Conservation (phyloP, 2,888 invertebrate species). For the Bellardia bayeri region DNA sequence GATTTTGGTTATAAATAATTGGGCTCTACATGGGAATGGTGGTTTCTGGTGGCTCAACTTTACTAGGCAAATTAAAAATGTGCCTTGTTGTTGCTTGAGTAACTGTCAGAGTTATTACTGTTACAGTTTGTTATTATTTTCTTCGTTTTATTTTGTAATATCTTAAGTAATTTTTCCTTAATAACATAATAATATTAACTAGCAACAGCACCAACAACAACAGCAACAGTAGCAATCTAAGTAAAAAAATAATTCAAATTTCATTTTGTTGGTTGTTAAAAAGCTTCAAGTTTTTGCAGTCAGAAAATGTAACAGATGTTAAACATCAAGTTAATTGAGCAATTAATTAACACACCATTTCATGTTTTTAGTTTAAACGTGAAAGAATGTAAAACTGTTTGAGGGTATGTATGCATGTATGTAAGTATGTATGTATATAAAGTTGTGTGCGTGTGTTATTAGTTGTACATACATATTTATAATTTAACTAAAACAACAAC, state of each 20-base stretch:
- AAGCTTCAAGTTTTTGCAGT: slow-evolving; percentile 36
- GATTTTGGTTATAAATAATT: slow-evolving; percentile 12
- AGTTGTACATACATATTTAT: neutral
- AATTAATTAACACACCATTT: slow-evolving; percentile 82
- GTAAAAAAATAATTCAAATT: slow-evolving; percentile 42
- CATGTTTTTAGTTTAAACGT: slow-evolving; percentile 25
- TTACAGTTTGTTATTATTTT: slow-evolving; percentile 2
- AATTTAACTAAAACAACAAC: neutral
- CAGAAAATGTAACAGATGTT: slow-evolving; percentile 74
- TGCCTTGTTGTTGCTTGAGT: slow-evolving; percentile 34
- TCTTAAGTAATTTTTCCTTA: slow-evolving; percentile 17
- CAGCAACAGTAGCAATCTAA: neutral
- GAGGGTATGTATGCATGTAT: neutral
- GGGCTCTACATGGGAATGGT: no score
- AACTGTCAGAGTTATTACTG: slow-evolving; percentile 40
- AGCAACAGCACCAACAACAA: neutral
- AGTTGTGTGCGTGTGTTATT: neutral
- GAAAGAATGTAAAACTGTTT: neutral
- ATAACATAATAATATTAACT: slow-evolving; percentile 45
- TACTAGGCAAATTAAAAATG: slow-evolving; percentile 20
- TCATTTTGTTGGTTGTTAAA: slow-evolving; percentile 44
- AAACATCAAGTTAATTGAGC: slow-evolving; percentile 82
- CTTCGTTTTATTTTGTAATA: slow-evolving; percentile 19
- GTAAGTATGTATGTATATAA: neutral
- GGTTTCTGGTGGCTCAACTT: neutral